Conservation (phyloP, 2,888 invertebrate genomes). For the Drosophila rubida region DNA sequence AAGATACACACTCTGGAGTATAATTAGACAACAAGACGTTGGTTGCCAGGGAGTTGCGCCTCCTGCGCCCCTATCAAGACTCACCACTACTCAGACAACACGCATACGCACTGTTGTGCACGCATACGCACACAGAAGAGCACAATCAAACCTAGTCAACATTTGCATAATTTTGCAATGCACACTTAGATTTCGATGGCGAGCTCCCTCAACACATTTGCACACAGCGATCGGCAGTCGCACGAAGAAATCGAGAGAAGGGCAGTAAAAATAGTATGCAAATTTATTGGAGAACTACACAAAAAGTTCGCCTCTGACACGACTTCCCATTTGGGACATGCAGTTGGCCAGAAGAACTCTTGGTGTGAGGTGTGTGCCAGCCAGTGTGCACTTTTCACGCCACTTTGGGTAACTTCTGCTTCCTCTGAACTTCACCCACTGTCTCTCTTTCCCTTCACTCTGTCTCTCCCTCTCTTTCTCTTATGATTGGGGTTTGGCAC, state of each 20-base stretch:
- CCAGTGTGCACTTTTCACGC: conserved; percentile 44
- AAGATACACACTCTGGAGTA: background rate
- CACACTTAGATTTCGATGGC: conserved; percentile 61
- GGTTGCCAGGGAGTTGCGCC: conserved; percentile 3
- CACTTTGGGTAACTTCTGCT: conserved; percentile 18
- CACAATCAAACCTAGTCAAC: conserved; percentile 45
- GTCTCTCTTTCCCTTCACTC: no score
- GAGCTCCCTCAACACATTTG: conserved; percentile 42
- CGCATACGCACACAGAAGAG: conserved; percentile 12
- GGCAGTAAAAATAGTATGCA: conserved; percentile 54
- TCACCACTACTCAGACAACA: conserved; percentile 53
- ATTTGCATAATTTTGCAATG: conserved; percentile 76
- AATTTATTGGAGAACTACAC: conserved; percentile 59
- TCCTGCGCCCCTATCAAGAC: background rate
- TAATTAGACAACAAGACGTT: conserved; percentile 34
- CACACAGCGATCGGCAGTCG: conserved; percentile 21
- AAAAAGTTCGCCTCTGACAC: conserved; percentile 39
- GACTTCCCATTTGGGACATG: conserved; percentile 35
- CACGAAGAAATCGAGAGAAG: conserved; percentile 7
- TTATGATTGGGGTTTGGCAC: conserved; percentile 19
- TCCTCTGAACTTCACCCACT: background rate
- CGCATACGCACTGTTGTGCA: conserved; percentile 64
- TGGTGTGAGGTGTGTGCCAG: conserved; percentile 64
- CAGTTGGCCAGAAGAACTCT: conserved; percentile 12
- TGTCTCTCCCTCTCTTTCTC: conserved; percentile 2